Percentiles rank a stretch among this genome's conserved stretches.
These are phyloP conservation scores for Anastrepha ludens DNA, from an alignment of 1,140 invertebrate species.

Conservation along the genomic window DNA sequence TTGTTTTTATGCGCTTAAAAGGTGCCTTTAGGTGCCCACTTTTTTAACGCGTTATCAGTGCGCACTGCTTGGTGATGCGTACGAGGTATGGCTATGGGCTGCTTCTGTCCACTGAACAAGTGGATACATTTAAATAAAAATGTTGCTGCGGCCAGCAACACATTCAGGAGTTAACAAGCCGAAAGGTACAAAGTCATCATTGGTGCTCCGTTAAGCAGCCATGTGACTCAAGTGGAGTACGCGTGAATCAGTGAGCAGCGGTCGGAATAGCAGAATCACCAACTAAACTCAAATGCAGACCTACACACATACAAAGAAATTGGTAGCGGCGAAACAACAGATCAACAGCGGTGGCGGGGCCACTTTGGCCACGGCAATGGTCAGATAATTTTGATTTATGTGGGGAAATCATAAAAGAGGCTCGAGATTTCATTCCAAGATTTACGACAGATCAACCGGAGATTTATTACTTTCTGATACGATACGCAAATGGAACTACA, in stretches of 20 bases:
- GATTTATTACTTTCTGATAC: slow-evolving; percentile 74
- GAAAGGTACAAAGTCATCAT: slow-evolving; percentile 42
- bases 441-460: slow-evolving; percentile 73
- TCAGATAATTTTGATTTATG: slow-evolving; percentile 74
- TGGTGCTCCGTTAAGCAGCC: not conserved
- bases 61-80: not conserved
- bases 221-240: slow-evolving; percentile 28
- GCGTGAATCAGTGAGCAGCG: slow-evolving; percentile 22
- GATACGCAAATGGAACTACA: slow-evolving; percentile 56
- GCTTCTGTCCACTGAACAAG: slow-evolving; percentile 9
- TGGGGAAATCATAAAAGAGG: slow-evolving; percentile 72
- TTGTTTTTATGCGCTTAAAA: slow-evolving; percentile 50
- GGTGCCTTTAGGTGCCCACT: slow-evolving; percentile 43
- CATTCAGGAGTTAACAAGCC: slow-evolving; percentile 47
- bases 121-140: slow-evolving; percentile 51
- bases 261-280: not conserved
- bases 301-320: not conserved
- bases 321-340: not conserved
- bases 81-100: not conserved
- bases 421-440: slow-evolving; percentile 60
- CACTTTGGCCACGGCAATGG: slow-evolving; percentile 23
- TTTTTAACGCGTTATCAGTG: slow-evolving; percentile 37
- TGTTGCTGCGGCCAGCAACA: not conserved
- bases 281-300: not conserved
- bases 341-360: slow-evolving; percentile 1